phyloP scores from a whole-genome alignment of 2,888 invertebrate genomes.

The Frankliniella fusca region DNA sequence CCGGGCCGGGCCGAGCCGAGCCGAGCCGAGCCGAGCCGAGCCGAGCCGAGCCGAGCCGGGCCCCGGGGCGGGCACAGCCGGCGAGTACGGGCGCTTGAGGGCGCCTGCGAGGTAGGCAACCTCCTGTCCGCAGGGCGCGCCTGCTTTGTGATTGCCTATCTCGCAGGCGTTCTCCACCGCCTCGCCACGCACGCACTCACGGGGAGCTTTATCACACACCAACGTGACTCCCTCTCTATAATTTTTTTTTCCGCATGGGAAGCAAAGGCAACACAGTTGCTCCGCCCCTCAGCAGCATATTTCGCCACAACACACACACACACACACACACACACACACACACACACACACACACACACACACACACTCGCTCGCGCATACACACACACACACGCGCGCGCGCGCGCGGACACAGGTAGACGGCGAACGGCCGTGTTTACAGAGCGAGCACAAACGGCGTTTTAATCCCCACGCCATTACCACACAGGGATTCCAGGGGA shows the following conservation, averaged over 20 bases:
- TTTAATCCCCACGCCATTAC: neutral
- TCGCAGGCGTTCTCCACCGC: neutral
- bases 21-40: neutral
- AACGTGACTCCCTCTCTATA: neutral
- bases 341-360: no score
- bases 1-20: no score
- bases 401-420: no score
- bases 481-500: neutral
- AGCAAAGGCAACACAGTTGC: neutral
- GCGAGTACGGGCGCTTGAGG: neutral
- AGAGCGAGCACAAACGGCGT: neutral
- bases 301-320: no score
- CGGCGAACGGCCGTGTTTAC: neutral
- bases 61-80: neutral
- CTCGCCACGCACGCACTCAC: neutral
- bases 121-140: neutral
- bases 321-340: neutral
- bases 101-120: neutral
- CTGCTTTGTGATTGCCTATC: neutral
- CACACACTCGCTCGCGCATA: neutral
- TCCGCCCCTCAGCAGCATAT: no score
- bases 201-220: neutral
- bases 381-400: neutral
- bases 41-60: neutral
- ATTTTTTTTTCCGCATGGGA: neutral